phyloP scores from a whole-genome alignment of 1,140 invertebrate genomes.

The Drosophila kurseongensis region DNA sequence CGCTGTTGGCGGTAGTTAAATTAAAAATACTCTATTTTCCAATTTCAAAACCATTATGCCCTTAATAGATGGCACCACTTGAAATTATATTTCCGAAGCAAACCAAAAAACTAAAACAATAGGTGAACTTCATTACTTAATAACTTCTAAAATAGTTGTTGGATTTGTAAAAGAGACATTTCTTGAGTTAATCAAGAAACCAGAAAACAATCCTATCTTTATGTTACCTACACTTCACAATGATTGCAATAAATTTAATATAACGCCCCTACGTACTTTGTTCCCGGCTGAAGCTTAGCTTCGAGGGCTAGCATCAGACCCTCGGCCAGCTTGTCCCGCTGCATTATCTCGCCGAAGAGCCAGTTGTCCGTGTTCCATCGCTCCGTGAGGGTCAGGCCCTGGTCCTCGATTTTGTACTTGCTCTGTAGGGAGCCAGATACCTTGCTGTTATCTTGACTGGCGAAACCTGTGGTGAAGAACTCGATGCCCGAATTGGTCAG shows the following conservation, averaged over 20 bases:
- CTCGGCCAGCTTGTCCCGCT: constrained; percentile 57
- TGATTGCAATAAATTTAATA: background rate
- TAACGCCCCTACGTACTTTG: constrained; percentile 28
- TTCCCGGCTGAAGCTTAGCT: constrained; percentile 43
- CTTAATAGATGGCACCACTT: too few species aligned
- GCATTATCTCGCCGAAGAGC: constrained; percentile 62
- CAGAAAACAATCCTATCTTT: too few species aligned
- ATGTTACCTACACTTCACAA: background rate
- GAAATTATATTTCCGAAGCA: too few species aligned
- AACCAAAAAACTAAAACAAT: too few species aligned
- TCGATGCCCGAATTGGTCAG: constrained; percentile 57
- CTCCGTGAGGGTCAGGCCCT: constrained; percentile 59
- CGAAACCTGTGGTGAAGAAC: constrained; percentile 53
- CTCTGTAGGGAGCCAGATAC: constrained; percentile 61
- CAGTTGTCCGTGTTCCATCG: constrained; percentile 66
- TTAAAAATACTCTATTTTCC: too few species aligned
- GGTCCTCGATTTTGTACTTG: constrained; percentile 66
- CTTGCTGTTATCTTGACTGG: constrained; percentile 58
- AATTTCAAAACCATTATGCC: too few species aligned
- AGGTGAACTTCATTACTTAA: too few species aligned
- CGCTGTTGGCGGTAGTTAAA: constrained; percentile 12
- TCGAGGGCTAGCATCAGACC: constrained; percentile 57
- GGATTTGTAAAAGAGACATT: too few species aligned
- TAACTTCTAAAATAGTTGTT: too few species aligned
- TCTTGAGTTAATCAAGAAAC: too few species aligned